Evolutionary conservation across 2,113 vertebrate genomes (phyloP).

Genomic region (Vulpes lagopus): DNA sequence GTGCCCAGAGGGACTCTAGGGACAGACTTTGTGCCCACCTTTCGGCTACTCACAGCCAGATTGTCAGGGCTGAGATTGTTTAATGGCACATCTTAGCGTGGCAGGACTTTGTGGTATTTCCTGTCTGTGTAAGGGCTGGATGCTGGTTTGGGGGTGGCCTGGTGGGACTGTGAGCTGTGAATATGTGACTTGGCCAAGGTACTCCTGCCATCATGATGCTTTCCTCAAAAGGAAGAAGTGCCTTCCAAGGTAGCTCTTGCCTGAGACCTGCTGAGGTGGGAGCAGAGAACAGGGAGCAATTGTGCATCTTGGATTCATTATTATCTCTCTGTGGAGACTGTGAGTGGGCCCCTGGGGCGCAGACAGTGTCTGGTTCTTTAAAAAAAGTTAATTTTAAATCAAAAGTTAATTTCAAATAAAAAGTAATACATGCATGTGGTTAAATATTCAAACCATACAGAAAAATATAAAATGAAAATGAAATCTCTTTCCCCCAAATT

Average conservation of each 20-base stretch:
- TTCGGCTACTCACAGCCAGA: neutral
- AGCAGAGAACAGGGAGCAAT: neutral
- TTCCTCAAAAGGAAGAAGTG: neutral
- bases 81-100: fast-evolving
- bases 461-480: conserved; percentile 65
- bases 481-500: neutral
- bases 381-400: conserved; percentile 74
- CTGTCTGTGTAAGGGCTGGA: neutral
- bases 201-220: neutral
- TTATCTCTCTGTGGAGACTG: neutral
- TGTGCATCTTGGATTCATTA: neutral
- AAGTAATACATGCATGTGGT: conserved; percentile 48
- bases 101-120: too few species aligned
- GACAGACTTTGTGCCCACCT: neutral
- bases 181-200: neutral
- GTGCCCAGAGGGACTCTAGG: neutral
- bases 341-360: conserved; percentile 6
- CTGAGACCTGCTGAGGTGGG: neutral
- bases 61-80: neutral
- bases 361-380: conserved; percentile 63
- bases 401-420: conserved; percentile 74
- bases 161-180: neutral
- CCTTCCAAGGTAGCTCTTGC: neutral
- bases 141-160: neutral
- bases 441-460: conserved; percentile 73